Evolutionary conservation across 2,113 vertebrate genomes (phyloP).

Genomic region (Thryonomys swinderianus): DNA sequence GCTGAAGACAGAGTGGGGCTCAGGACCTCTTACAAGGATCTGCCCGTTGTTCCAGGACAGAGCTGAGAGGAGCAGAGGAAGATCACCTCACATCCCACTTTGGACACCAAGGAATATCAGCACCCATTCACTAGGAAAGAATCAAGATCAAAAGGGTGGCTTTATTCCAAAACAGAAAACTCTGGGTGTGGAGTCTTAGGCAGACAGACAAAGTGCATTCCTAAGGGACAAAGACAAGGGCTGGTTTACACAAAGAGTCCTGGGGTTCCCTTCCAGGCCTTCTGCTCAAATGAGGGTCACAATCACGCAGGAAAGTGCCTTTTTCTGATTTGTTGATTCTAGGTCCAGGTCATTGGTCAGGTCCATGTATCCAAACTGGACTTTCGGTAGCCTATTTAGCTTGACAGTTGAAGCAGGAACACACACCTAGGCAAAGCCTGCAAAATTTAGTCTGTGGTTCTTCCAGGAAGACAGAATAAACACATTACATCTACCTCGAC

Average conservation of each 20-base stretch:
- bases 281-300: background rate
- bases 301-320: background rate
- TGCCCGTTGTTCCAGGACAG: too few species aligned
- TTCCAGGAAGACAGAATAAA: background rate
- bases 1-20: background rate
- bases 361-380: background rate
- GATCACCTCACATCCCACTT: background rate
- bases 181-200: background rate
- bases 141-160: background rate
- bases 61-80: background rate
- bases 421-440: background rate
- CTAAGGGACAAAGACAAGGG: background rate
- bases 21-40: background rate
- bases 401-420: background rate
- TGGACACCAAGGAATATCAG: background rate
- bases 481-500: too few species aligned
- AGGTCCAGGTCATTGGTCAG: background rate
- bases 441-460: background rate
- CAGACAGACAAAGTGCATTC: background rate
- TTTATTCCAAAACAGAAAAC: background rate
- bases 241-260: background rate
- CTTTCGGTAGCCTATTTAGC: background rate
- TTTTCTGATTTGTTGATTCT: background rate
- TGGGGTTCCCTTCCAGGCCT: background rate
- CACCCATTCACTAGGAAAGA: background rate